Evolutionary conservation across 2,888 invertebrate species (phyloP).

Genomic region (Periphyllus acericola): DNA sequence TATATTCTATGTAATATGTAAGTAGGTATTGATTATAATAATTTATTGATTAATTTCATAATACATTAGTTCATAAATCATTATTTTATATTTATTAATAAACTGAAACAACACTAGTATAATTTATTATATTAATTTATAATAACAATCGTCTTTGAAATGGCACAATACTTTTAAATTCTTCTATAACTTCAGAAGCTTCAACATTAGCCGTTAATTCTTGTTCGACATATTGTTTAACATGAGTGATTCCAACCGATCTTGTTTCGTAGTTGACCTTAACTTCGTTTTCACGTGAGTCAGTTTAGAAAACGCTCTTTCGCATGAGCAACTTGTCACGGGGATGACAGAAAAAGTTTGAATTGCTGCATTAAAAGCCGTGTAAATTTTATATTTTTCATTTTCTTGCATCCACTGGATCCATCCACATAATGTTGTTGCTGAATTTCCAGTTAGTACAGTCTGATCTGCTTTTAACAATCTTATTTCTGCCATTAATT

Average conservation of each 20-base stretch:
- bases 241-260: slow-evolving; percentile 30
- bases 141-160: slow-evolving; percentile 25
- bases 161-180: slow-evolving; percentile 40
- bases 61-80: too few relatives aligned
- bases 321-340: too few relatives aligned
- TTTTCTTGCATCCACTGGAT: slow-evolving; percentile 24
- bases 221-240: slow-evolving; percentile 36
- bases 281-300: too few relatives aligned
- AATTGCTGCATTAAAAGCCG: slow-evolving; percentile 29
- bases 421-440: slow-evolving; percentile 33
- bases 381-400: slow-evolving; percentile 43
- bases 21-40: too few relatives aligned
- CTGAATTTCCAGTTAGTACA: slow-evolving; percentile 6
- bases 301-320: too few relatives aligned
- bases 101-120: too few relatives aligned
- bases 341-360: slow-evolving; percentile 38
- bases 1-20: too few relatives aligned
- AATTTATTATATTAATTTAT: not conserved
- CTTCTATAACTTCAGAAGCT: slow-evolving; percentile 30
- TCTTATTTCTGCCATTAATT: slow-evolving; percentile 30
- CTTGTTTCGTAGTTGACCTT: too few relatives aligned
- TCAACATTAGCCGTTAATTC: slow-evolving; percentile 37
- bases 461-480: slow-evolving; percentile 16
- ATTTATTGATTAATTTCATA: too few relatives aligned
- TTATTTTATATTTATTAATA: too few relatives aligned